Evolutionary conservation across 2,888 invertebrate genomes (phyloP).

Genomic region (Drosophila histrio): DNA sequence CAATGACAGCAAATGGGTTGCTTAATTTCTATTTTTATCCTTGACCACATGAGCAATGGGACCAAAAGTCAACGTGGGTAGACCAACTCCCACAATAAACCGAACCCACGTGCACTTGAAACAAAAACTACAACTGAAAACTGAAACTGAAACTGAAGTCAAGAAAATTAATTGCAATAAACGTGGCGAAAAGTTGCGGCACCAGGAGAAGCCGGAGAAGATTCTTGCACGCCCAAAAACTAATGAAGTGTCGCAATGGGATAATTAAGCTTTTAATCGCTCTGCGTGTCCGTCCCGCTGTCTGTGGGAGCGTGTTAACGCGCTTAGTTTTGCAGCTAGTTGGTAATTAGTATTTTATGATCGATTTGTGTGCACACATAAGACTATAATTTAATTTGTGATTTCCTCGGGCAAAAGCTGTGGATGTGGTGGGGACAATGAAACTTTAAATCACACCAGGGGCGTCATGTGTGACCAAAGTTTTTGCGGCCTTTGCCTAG

Average conservation of each 20-base stretch:
- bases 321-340: constrained; percentile 44
- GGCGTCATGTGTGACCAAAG: constrained; percentile 63
- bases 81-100: not conserved
- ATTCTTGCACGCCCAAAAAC: constrained; percentile 64
- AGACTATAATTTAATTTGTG: constrained; percentile 72
- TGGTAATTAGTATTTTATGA: constrained; percentile 78
- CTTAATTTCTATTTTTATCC: not conserved
- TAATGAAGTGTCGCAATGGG: constrained; percentile 80
- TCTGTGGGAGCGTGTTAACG: constrained; percentile 56
- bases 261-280: constrained; percentile 77
- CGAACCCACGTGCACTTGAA: constrained; percentile 50
- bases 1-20: constrained; percentile 58
- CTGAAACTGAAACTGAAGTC: constrained; percentile 65
- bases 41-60: constrained; percentile 32
- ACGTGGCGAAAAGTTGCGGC: constrained; percentile 59
- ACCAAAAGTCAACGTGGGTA: constrained; percentile 32
- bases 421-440: constrained; percentile 16
- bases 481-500: constrained; percentile 62
- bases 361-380: constrained; percentile 72
- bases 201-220: not conserved
- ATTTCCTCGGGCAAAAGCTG: constrained; percentile 44
- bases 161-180: constrained; percentile 79
- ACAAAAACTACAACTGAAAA: constrained; percentile 53
- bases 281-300: constrained; percentile 30
- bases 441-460: constrained; percentile 56